These are phyloP conservation scores for Poecilia velifera DNA, from an alignment of 2,797 vertebrate species.

Conservation along the genomic window DNA sequence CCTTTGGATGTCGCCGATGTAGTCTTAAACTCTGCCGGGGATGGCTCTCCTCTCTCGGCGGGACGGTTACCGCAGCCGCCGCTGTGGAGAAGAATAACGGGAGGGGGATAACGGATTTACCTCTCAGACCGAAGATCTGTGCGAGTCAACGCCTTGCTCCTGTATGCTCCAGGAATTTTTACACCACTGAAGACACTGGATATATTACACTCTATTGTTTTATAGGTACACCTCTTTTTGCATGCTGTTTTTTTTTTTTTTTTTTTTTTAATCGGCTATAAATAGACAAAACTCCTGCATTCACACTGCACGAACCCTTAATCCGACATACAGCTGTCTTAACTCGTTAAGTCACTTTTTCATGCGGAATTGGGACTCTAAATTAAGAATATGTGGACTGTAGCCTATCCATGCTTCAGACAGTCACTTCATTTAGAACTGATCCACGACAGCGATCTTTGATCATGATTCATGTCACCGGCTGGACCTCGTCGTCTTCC, in stretches of 20 bases:
- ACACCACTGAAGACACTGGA: constrained; percentile 35
- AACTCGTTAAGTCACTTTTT: constrained; percentile 22
- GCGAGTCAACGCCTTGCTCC: constrained; percentile 36
- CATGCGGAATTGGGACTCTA: constrained; percentile 18
- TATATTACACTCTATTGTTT: constrained; percentile 45
- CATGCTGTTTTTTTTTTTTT: constrained; percentile 49
- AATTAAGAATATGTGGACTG: neutral
- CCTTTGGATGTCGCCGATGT: constrained; percentile 72
- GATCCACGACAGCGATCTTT: constrained; percentile 18
- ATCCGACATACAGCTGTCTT: constrained; percentile 23
- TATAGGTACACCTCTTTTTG: constrained; percentile 65
- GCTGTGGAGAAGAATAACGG: constrained; percentile 6
- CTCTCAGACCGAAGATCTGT: constrained; percentile 59
- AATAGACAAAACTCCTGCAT: constrained; percentile 30
- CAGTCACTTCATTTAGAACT: neutral
- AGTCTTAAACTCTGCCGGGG: constrained; percentile 43
- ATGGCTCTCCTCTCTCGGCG: constrained; percentile 45
- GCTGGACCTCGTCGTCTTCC: constrained; percentile 22
- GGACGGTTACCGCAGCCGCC: constrained; percentile 47
- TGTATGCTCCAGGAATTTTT: constrained; percentile 24
- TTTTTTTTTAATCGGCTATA: constrained; percentile 15
- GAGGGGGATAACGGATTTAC: constrained; percentile 69
- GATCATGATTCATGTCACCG: constrained; percentile 36
- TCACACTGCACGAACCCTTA: constrained; percentile 38
- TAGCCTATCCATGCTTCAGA: neutral